These are phyloP conservation scores for Crocodylus rhombifer DNA, from an alignment of 2,797 vertebrate genomes.

Conservation along the genomic window DNA sequence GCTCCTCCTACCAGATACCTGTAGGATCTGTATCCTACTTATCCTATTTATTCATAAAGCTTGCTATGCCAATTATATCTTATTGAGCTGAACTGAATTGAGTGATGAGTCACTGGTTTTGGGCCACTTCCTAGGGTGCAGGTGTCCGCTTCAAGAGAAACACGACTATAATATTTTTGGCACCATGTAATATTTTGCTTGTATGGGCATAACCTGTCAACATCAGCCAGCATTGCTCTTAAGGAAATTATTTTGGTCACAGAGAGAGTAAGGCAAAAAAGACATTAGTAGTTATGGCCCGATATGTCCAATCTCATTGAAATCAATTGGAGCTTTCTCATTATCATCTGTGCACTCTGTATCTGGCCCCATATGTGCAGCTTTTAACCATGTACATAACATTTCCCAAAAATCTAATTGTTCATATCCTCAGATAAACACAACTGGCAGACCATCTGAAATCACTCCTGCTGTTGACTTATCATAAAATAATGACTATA, in stretches of 20 bases:
- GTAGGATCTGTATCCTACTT: neutral
- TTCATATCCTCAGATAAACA: neutral
- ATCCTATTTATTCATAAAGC: neutral
- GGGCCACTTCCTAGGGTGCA: constrained; percentile 18
- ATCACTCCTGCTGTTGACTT: neutral
- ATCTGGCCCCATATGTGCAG: neutral
- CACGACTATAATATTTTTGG: neutral
- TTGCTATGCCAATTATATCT: neutral
- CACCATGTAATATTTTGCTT: neutral
- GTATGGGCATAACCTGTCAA: neutral
- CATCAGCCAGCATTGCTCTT: neutral
- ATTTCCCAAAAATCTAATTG: neutral
- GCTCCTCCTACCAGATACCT: rapidly evolving
- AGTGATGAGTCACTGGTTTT: neutral
- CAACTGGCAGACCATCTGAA: neutral
- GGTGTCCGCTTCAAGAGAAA: constrained; percentile 46
- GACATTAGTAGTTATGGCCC: neutral
- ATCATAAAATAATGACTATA: neutral
- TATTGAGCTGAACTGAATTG: neutral
- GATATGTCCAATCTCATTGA: neutral
- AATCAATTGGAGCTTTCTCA: neutral
- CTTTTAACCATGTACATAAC: neutral
- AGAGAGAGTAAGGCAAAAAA: neutral
- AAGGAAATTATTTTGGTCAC: neutral
- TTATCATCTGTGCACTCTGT: neutral